Evolutionary conservation across 2,113 vertebrate genomes (phyloP).

Genomic region (Pygoscelis adeliae): DNA sequence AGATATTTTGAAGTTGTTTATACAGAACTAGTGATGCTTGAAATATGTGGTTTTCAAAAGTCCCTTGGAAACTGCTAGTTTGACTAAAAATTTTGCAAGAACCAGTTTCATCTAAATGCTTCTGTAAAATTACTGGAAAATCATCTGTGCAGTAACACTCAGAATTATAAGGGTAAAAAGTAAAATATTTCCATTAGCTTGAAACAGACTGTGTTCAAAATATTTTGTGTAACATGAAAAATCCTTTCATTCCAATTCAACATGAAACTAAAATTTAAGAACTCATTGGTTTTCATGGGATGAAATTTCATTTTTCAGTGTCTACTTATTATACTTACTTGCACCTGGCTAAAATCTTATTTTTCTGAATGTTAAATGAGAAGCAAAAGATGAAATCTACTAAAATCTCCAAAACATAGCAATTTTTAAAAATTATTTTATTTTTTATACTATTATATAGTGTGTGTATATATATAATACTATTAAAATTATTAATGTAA

Average conservation of each 20-base stretch:
- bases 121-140: neutral
- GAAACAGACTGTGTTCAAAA: neutral
- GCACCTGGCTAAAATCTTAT: neutral
- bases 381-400: neutral
- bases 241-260: neutral
- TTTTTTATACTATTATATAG: no score
- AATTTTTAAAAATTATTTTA: neutral
- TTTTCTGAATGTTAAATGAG: neutral
- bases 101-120: neutral
- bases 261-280: neutral
- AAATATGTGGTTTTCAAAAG: neutral
- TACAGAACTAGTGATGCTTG: neutral
- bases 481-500: neutral
- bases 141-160: neutral
- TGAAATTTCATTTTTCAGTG: neutral
- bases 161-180: neutral
- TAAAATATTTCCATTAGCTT: neutral
- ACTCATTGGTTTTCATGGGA: neutral
- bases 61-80: neutral
- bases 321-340: neutral
- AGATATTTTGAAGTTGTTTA: neutral
- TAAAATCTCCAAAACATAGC: fast-evolving
- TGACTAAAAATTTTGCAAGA: neutral
- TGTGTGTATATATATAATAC: no score
- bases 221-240: neutral